A percentile compares a stretch with the other conserved stretches of the same genome.
phyloP scores from a whole-genome alignment of 2,113 vertebrate species.

The Tyrannus savana region DNA sequence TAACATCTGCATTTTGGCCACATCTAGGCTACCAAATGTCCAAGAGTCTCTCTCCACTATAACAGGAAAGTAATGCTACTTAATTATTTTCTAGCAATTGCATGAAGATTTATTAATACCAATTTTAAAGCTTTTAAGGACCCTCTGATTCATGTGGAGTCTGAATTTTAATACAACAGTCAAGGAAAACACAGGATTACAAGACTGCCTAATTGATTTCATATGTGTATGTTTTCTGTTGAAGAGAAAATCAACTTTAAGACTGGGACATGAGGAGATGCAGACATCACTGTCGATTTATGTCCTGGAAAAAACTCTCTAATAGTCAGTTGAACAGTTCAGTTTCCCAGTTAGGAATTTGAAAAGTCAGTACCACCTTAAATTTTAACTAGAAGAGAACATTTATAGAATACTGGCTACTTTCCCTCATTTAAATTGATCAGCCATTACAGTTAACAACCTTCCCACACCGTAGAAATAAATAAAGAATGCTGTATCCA shows the following conservation, averaged over 20 bases:
- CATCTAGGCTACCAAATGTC: not conserved
- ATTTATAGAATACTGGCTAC: not conserved
- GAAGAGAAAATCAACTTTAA: not conserved
- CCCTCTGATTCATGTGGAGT: not conserved
- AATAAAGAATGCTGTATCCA: slow-evolving; percentile 42
- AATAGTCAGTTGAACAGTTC: not conserved
- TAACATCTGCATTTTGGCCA: not conserved
- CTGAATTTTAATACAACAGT: not conserved
- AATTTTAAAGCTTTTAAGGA: not conserved
- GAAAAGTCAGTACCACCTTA: slow-evolving; percentile 17
- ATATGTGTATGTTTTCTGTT: not conserved
- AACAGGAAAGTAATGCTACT: not conserved
- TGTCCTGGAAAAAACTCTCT: not conserved
- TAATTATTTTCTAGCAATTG: not conserved
- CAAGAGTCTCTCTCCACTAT: not conserved
- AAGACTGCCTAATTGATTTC: not conserved
- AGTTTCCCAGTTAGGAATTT: not conserved
- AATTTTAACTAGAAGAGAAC: slow-evolving; percentile 13
- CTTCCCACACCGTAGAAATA: slow-evolving; percentile 11
- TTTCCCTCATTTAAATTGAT: slow-evolving; percentile 18
- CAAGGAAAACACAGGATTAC: not conserved
- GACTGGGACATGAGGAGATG: not conserved
- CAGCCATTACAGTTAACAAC: slow-evolving; percentile 21
- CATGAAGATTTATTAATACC: not conserved
- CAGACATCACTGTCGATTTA: not conserved